A percentile compares a stretch with the other conserved stretches of the same genome.
Conservation (phyloP, 2,888 invertebrate species). For the Agrotis exclamationis region DNA sequence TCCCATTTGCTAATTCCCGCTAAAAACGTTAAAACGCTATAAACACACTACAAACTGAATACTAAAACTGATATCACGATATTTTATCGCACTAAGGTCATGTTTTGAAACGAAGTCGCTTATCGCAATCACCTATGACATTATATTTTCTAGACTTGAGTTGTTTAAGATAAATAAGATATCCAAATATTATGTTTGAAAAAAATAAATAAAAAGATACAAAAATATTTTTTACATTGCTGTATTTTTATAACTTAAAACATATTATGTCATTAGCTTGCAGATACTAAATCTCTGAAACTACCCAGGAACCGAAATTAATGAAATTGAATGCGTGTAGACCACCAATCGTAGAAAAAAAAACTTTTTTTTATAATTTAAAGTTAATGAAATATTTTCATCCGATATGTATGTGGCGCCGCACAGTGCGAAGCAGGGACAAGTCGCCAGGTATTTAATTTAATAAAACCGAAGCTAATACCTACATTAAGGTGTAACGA, state of each 20-base stretch:
- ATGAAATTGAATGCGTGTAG: no score
- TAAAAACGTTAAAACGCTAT: background rate
- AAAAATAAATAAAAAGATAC: background rate
- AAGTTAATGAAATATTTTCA: no score
- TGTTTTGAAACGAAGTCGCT: constrained; percentile 17
- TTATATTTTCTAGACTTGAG: constrained; percentile 8
- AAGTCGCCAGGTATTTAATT: constrained; percentile 26
- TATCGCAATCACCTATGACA: constrained; percentile 62
- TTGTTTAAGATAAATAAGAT: constrained; percentile 24
- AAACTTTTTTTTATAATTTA: no score
- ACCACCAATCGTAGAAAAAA: no score
- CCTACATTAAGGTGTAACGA: constrained; percentile 44
- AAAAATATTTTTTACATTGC: background rate
- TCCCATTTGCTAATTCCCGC: background rate
- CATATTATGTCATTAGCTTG: no score
- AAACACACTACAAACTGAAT: constrained; percentile 6
- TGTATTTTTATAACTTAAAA: constrained; percentile 5
- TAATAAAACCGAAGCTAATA: constrained; percentile 45
- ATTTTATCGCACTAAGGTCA: constrained; percentile 42
- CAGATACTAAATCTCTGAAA: no score
- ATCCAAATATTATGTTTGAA: background rate
- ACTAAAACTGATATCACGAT: constrained; percentile 34
- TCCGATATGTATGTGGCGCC: no score
- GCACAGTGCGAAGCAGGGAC: no score
- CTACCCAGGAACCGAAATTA: no score